Conservation (phyloP, 2,113 vertebrate species). For the Strix uralensis region DNA sequence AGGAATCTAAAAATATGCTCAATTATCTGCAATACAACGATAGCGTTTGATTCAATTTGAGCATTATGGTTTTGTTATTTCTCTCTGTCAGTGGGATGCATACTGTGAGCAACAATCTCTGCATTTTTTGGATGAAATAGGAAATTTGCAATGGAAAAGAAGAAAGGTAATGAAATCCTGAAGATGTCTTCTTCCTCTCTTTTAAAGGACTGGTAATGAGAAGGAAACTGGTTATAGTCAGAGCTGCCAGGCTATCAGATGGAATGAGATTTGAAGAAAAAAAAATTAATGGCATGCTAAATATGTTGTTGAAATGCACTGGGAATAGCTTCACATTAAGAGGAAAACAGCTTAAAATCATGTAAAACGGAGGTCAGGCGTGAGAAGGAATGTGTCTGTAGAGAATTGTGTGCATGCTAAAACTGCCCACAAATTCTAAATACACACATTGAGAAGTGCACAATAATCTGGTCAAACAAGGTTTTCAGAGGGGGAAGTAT, state of each 20-base stretch:
- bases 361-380: constrained; percentile 39
- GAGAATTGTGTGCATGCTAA: constrained; percentile 35
- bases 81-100: background rate
- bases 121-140: background rate
- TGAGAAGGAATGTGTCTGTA: constrained; percentile 21
- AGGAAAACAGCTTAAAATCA: constrained; percentile 49
- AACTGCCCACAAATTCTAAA: constrained; percentile 12
- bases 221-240: constrained; percentile 19
- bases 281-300: constrained; percentile 59
- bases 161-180: constrained; percentile 26
- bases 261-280: constrained; percentile 45
- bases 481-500: background rate
- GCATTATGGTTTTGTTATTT: background rate
- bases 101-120: background rate
- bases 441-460: background rate
- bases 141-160: constrained; percentile 37
- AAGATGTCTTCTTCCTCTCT: background rate
- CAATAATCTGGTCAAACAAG: background rate
- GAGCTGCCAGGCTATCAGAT: constrained; percentile 46
- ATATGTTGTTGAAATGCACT: constrained; percentile 38
- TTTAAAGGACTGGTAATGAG: constrained; percentile 35
- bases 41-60: background rate
- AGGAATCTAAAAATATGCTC: background rate
- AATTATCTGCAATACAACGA: background rate
- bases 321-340: constrained; percentile 31